Evolutionary conservation across 2,888 invertebrate species (phyloP).

Genomic region (Mimas tiliae): DNA sequence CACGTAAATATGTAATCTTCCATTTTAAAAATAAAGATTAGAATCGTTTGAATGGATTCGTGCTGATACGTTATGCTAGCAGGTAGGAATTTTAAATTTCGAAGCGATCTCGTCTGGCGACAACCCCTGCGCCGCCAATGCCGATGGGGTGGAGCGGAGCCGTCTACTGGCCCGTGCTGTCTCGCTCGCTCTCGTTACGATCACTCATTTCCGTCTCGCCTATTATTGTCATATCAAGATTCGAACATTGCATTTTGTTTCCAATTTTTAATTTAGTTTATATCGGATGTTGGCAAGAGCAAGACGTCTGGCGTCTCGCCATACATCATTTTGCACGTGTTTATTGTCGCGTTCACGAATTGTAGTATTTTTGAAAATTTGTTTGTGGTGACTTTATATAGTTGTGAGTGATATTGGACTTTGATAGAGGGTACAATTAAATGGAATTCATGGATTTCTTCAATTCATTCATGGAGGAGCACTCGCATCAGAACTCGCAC

Average conservation of each 20-base stretch:
- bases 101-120: slow-evolving; percentile 78
- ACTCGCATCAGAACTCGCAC: slow-evolving; percentile 55
- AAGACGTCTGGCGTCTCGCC: slow-evolving; percentile 78
- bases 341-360: slow-evolving; percentile 52
- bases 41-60: slow-evolving; percentile 48
- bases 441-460: slow-evolving; percentile 79
- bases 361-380: slow-evolving; percentile 51
- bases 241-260: slow-evolving; percentile 83
- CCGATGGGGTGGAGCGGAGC: slow-evolving; percentile 79
- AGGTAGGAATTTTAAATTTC: slow-evolving; percentile 78
- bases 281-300: slow-evolving; percentile 81
- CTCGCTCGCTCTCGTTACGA: slow-evolving; percentile 56
- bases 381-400: slow-evolving; percentile 47
- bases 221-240: slow-evolving; percentile 84
- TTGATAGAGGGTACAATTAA: slow-evolving; percentile 46
- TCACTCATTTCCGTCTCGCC: slow-evolving; percentile 74
- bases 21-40: slow-evolving; percentile 54
- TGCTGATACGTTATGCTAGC: slow-evolving; percentile 59
- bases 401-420: slow-evolving; percentile 53
- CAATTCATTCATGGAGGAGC: slow-evolving; percentile 71
- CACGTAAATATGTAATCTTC: slow-evolving; percentile 47
- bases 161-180: slow-evolving; percentile 61
- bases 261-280: slow-evolving; percentile 84
- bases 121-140: slow-evolving; percentile 78
- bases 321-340: slow-evolving; percentile 71